phyloP scores from a whole-genome alignment of 2,888 invertebrate genomes.

The Caenorhabditis doughertyi region DNA sequence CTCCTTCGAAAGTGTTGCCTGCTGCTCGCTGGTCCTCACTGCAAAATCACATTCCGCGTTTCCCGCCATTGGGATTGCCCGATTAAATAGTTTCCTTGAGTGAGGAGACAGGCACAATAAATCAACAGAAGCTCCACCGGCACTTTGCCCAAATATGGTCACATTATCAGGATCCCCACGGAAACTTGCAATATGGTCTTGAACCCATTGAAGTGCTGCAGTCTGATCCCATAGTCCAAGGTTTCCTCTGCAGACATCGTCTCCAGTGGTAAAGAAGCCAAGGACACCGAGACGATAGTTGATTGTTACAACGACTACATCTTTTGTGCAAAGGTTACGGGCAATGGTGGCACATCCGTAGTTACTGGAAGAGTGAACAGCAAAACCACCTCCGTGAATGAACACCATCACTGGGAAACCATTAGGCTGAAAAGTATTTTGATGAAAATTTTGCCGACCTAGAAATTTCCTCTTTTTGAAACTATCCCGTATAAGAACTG shows the following conservation, averaged over 20 bases:
- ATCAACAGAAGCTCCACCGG: constrained; percentile 76
- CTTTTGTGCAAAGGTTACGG: constrained; percentile 60
- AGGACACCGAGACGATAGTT: constrained; percentile 79
- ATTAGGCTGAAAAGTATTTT: constrained; percentile 45
- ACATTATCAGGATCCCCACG: constrained; percentile 80
- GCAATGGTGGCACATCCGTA: constrained; percentile 69
- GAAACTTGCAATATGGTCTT: constrained; percentile 77
- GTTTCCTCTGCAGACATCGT: constrained; percentile 73
- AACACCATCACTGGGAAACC: constrained; percentile 76
- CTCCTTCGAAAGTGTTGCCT: constrained; percentile 62
- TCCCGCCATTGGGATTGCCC: constrained; percentile 75
- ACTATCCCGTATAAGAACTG: no score
- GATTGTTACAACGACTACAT: constrained; percentile 77
- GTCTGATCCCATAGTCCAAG: constrained; percentile 81
- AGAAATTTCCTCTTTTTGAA: neutral
- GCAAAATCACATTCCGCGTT: constrained; percentile 70
- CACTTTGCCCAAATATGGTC: constrained; percentile 81
- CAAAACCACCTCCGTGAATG: constrained; percentile 77
- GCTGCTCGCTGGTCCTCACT: constrained; percentile 59
- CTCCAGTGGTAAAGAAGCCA: constrained; percentile 74
- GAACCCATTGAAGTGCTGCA: constrained; percentile 79
- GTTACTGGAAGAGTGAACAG: constrained; percentile 69
- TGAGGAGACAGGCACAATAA: constrained; percentile 72
- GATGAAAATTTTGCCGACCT: neutral
- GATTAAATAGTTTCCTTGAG: constrained; percentile 72